Base-by-base conservation (phyloP, 2,113 vertebrate genomes). In the Microcebus murinus region DNA sequence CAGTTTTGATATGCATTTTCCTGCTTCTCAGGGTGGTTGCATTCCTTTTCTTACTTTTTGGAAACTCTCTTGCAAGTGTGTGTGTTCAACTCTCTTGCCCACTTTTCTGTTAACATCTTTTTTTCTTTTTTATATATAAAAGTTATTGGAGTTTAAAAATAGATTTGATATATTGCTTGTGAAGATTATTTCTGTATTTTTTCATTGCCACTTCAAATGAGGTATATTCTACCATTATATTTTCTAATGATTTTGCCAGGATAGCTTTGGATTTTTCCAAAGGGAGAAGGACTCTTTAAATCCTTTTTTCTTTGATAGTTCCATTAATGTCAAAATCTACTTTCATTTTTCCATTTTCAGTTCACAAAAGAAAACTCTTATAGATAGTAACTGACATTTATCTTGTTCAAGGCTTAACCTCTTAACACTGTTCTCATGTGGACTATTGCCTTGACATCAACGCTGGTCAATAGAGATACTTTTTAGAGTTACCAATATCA, bases 321-420 rank as follows among this genome's bases (percentile, higher is more conserved):
- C 36, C 29, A 67, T 48, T 91, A 65, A 82, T 87, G 74, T 83
- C 59, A 87, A 88, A 79, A 73, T 91, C 42, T 63, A 50, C 36
- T 76, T 93, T 73, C 13, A 73, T 81, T 81, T 94, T 92, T 5
- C 18, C 34, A 36, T 90, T 77, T 87, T 82, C 57, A 82, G 50
- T n/a, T 90, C 31, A 84, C 50, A 61, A 57, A 93, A 91, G 27
- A 48, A 85, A 91, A 87, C 4, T 52, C 34, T 74, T 68, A 23
- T 0, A n/a, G 34, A 39, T 29, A 50, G 61, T 82, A 12, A 82
- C 74, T 23, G 29, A 63, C 34, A 90, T 83, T 94, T 90, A 68
- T 84, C 70, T 93, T 87, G 27, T 36, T 70, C 67, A 80, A 91
- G 57, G 39, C 42, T 90, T 96, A 86, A 67, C 14, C 23, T 87